These are phyloP conservation scores for Neolamprologus variostigma DNA, from an alignment of 2,113 vertebrate species.

Conservation along the genomic window DNA sequence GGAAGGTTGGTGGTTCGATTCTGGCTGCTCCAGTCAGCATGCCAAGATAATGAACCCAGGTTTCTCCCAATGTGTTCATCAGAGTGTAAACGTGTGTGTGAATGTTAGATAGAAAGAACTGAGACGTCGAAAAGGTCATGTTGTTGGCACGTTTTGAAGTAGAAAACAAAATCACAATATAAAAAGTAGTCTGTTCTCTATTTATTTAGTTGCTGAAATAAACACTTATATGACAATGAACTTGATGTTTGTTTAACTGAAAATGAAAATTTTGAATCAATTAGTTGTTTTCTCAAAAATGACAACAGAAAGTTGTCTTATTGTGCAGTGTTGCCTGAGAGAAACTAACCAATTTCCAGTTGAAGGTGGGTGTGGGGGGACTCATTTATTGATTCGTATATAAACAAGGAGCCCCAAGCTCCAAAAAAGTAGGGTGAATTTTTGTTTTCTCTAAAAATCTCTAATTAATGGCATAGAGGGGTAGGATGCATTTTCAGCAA, in stretches of 20 bases:
- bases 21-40: background rate
- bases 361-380: background rate
- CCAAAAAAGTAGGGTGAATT: background rate
- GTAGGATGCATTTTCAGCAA: background rate
- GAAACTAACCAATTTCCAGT: background rate
- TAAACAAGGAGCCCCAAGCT: background rate
- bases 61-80: background rate
- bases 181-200: background rate
- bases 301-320: background rate
- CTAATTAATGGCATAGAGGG: background rate
- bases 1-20: background rate
- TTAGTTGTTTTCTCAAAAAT: background rate
- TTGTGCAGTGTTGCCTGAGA: background rate
- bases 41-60: background rate
- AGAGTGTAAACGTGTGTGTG: background rate
- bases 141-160: background rate
- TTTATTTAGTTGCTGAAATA: background rate
- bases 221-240: background rate
- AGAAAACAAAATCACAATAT: background rate
- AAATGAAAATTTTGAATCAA: background rate
- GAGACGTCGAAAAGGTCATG: rapidly evolving
- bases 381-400: background rate
- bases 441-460: background rate
- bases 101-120: background rate
- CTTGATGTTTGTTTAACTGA: background rate